These are phyloP conservation scores for Ochotona princeps DNA, from an alignment of 2,113 vertebrate genomes.

Conservation along the genomic window DNA sequence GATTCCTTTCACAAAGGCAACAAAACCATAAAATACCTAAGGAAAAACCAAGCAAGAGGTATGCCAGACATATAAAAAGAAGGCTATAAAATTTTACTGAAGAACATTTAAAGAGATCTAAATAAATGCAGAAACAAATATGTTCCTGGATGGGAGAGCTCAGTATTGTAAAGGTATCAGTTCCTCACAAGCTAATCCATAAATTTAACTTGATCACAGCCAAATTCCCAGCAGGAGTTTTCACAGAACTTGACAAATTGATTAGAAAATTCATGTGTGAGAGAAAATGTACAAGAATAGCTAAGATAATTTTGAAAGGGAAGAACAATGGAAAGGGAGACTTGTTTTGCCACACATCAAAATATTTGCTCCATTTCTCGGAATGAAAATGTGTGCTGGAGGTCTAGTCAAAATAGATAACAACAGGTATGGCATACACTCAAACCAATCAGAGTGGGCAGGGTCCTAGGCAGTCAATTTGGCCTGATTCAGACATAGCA, in stretches of 20 bases:
- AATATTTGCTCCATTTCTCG: conserved; percentile 70
- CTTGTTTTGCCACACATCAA: conserved; percentile 64
- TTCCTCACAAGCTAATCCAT: conserved; percentile 66
- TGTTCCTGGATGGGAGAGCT: conserved; percentile 46
- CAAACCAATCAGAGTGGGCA: conserved; percentile 62
- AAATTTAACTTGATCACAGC: conserved; percentile 74
- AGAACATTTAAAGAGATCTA: conserved; percentile 60
- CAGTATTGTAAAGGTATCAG: conserved; percentile 66
- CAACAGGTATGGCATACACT: conserved; percentile 51
- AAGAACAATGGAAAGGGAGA: conserved; percentile 60
- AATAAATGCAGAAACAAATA: conserved; percentile 54
- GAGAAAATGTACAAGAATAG: conserved; percentile 53
- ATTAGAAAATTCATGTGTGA: conserved; percentile 68
- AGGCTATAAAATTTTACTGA: conserved; percentile 61
- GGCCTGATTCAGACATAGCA: conserved; percentile 63
- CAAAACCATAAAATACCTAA: conserved; percentile 54
- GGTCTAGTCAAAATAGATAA: conserved; percentile 60
- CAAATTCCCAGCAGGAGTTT: conserved; percentile 71
- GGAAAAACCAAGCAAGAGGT: conserved; percentile 61
- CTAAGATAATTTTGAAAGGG: conserved; percentile 61
- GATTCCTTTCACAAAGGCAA: conserved; percentile 52
- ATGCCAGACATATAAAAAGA: conserved; percentile 56
- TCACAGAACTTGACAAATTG: conserved; percentile 72
- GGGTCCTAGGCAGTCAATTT: conserved; percentile 69
- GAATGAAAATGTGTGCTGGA: conserved; percentile 46